Conservation (phyloP, 2,888 invertebrate species). For the Xestoiulus laeticollis region DNA sequence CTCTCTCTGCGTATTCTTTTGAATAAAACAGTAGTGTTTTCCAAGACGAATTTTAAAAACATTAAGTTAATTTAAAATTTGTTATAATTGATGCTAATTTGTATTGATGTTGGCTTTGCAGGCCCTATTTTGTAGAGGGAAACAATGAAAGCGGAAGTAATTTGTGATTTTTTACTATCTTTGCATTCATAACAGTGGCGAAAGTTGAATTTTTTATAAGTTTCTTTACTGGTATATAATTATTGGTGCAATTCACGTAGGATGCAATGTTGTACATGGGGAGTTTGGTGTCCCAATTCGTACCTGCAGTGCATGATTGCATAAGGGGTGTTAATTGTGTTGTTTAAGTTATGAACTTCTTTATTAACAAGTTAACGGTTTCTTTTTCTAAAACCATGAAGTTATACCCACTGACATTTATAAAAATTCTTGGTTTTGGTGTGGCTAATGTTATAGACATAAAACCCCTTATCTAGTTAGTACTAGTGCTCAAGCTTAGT, state of each 20-base stretch:
- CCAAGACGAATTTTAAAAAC: background rate
- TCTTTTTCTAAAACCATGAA: background rate
- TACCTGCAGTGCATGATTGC: background rate
- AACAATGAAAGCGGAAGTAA: constrained; percentile 6
- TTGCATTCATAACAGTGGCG: background rate
- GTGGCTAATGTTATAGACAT: background rate
- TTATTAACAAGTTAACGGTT: background rate
- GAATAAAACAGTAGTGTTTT: background rate
- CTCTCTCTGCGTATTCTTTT: background rate
- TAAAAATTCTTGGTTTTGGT: background rate
- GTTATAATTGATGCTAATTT: background rate
- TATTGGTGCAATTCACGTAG: background rate
- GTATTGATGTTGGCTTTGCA: background rate
- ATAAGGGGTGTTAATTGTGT: background rate
- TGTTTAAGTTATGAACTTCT: background rate
- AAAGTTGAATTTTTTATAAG: background rate
- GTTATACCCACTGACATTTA: background rate
- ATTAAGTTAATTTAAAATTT: background rate
- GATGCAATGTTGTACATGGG: background rate
- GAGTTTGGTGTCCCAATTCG: background rate
- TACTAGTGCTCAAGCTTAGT: background rate
- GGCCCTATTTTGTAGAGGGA: background rate
- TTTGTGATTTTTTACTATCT: background rate
- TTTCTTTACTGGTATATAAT: background rate
- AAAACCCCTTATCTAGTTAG: background rate